Base-by-base conservation (phyloP, 2,797 vertebrate species). In the Lutjanus argentimaculatus region DNA sequence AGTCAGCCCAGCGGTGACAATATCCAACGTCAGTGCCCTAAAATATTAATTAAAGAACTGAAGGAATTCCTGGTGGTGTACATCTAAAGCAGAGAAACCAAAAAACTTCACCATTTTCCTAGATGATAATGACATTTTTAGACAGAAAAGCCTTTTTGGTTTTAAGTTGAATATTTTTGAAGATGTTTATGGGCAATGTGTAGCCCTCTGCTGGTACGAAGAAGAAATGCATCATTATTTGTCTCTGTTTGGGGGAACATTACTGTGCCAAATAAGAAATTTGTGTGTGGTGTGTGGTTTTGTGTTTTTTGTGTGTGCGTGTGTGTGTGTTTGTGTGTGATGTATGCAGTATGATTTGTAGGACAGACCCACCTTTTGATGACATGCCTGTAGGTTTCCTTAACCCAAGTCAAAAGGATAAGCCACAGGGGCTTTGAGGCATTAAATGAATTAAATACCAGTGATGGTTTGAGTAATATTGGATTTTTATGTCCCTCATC, bases 401-500 rank as follows among this genome's bases (percentile, higher is more conserved):
- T 40, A 21, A 68, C 72, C 30, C 55, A 25, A 57, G 14, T 10
- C 45, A 21, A 2, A 68, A n/a, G 45, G 59, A 62, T 30, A 72
- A 46, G 6, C 43, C 67, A 51, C n/a, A 40, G 55, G 17, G 16
- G 62, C 40, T 45, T 19, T 1, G 30, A 79, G 49, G 21, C 21
- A 77, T 83, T 78, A 53, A 72, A 81, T 66, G n/a, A 57, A 83
- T 83, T 52, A 72, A 75, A 78, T 53, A 68, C 30, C 36, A 63
- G 61, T 75, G 76, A 76, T 67, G 64, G 42, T 64, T 75, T 77
- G n/a, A 82, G 69, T 30, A 48, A 70, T 72, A 67, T 45, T 79
- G 46, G 64, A 67, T 67, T 86, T 80, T 80, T 83, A 84, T 66
- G 48, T 72, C 74, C 57, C 8, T 90, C 70, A 90, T 89, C 67